Percentiles rank a stretch among this genome's conserved stretches.
These are phyloP conservation scores for Tetheella fluctuosa DNA, from an alignment of 2,888 invertebrate species.

Conservation along the genomic window DNA sequence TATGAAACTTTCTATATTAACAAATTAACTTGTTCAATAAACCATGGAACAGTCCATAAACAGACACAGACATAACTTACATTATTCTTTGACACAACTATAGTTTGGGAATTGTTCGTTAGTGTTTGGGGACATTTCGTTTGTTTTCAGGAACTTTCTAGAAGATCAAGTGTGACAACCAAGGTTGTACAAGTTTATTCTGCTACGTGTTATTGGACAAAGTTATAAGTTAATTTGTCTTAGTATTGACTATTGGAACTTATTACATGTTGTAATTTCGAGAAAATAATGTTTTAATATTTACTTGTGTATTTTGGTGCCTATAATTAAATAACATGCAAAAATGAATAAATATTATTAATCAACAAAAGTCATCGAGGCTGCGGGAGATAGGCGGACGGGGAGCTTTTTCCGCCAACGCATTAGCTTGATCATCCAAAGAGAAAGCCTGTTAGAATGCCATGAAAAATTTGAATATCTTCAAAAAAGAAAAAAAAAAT, in stretches of 20 bases:
- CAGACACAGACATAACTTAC: neutral
- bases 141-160: slow-evolving; percentile 1
- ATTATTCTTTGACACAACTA: neutral
- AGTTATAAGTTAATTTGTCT: slow-evolving; percentile 2
- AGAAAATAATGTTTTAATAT: neutral
- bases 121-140: slow-evolving; percentile 3
- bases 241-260: neutral
- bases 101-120: neutral
- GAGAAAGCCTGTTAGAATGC: too few species aligned
- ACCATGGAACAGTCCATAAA: neutral
- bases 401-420: too few species aligned
- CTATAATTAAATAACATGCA: too few species aligned
- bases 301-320: neutral
- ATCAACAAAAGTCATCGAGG: too few species aligned
- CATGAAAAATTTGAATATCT: too few species aligned
- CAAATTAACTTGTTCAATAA: too few species aligned
- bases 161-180: slow-evolving; percentile 10
- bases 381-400: too few species aligned
- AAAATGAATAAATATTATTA: too few species aligned
- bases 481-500: too few species aligned
- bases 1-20: too few species aligned
- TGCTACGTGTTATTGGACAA: slow-evolving; percentile 12
- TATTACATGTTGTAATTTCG: slow-evolving; percentile 1
- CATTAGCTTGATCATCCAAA: too few species aligned
- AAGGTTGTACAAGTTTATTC: slow-evolving; percentile 11